These are phyloP conservation scores for Corticium candelabrum DNA, from an alignment of 37 sponge, comb jelly and placozoan genomes.

Conservation along the genomic window DNA sequence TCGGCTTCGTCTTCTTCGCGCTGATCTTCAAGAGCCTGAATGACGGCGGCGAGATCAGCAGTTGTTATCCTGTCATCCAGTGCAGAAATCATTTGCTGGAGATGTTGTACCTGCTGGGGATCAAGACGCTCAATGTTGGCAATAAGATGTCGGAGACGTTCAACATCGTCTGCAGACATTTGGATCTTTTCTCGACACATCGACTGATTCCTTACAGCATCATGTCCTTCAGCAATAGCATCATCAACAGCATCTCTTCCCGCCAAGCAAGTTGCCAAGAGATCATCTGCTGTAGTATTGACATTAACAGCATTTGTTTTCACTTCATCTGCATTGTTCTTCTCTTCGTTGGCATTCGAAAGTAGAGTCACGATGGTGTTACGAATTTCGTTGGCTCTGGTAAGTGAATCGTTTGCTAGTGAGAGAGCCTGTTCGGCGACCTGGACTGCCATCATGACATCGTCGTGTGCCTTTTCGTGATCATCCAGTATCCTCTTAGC, in stretches of 20 bases:
- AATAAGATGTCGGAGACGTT: not conserved
- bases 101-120: not conserved
- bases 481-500: not conserved
- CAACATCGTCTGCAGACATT: not conserved
- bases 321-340: not conserved
- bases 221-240: not conserved
- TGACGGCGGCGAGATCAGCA: not conserved
- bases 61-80: not conserved
- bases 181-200: not conserved
- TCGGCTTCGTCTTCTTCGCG: not conserved
- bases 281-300: not conserved
- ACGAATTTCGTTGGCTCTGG: too few relatives aligned
- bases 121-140: not conserved
- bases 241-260: not conserved
- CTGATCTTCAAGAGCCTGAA: not conserved
- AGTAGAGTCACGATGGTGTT: too few relatives aligned
- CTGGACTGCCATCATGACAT: not conserved
- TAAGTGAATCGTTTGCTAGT: too few relatives aligned
- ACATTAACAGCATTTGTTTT: not conserved
- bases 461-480: not conserved
- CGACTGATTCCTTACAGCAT: not conserved
- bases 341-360: too few relatives aligned
- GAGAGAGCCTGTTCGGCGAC: too few relatives aligned
- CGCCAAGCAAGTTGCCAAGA: not conserved
- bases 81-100: not conserved